phyloP scores from a whole-genome alignment of 2,113 vertebrate species.

The Pollimyrus isidori region DNA sequence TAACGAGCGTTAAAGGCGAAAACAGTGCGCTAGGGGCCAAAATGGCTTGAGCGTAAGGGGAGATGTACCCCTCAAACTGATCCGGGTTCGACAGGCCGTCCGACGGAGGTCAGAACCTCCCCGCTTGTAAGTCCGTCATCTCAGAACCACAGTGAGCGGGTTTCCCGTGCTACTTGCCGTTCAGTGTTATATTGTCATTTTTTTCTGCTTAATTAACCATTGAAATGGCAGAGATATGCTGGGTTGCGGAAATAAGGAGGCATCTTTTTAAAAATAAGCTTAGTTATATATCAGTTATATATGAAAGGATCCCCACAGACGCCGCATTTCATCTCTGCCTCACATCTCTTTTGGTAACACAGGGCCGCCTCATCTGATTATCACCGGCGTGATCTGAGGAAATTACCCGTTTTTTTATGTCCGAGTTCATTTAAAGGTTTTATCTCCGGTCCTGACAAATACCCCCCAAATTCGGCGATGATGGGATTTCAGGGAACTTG shows the following conservation, averaged over 20 bases:
- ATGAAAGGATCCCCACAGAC: background rate
- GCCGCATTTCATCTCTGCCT: background rate
- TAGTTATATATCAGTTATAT: background rate
- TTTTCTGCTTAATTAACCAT: background rate
- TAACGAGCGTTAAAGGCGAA: background rate
- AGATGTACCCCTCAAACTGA: background rate
- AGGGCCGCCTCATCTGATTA: background rate
- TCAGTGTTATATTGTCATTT: background rate
- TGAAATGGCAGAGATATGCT: background rate
- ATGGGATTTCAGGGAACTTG: background rate
- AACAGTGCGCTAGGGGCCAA: background rate
- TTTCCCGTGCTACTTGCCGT: background rate
- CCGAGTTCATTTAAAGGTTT: background rate
- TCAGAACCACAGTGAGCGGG: background rate
- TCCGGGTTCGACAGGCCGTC: background rate
- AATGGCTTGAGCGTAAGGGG: background rate
- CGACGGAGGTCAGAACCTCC: background rate
- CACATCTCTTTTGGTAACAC: background rate
- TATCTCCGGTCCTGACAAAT: background rate
- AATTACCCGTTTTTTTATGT: background rate
- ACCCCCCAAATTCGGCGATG: background rate
- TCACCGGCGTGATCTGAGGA: background rate
- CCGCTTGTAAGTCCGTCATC: background rate
- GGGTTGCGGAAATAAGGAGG: background rate
- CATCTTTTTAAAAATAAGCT: background rate